phyloP scores from a whole-genome alignment of 2,888 invertebrate genomes.

The Spisula subtruncata region DNA sequence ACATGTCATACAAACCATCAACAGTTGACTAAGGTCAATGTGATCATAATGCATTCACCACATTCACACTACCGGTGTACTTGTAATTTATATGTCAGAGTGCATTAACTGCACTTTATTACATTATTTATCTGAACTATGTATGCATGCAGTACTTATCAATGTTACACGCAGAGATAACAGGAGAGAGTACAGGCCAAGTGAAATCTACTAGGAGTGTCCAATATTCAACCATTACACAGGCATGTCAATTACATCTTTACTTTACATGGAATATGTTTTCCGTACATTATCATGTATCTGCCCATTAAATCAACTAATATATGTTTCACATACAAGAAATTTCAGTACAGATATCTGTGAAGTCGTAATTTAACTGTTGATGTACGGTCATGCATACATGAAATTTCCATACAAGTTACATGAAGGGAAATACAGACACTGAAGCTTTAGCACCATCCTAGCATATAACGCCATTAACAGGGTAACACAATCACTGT shows the following conservation, averaged over 20 bases:
- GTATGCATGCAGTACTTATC: neutral
- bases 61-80: neutral
- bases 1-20: neutral
- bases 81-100: neutral
- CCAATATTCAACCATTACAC: neutral
- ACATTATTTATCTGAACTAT: neutral
- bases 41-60: neutral
- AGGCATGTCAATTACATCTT: neutral
- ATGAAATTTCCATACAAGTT: neutral
- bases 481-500: too few relatives aligned
- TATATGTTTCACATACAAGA: too few relatives aligned
- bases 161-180: neutral
- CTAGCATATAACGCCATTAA: too few relatives aligned
- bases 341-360: neutral
- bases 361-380: constrained; percentile 16
- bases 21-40: neutral
- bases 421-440: neutral
- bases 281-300: too few relatives aligned
- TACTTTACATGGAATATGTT: neutral
- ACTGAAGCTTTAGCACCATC: too few relatives aligned
- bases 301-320: too few relatives aligned
- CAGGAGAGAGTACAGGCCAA: neutral
- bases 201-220: neutral
- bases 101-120: neutral
- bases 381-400: neutral